A percentile compares a stretch with the other conserved stretches of the same genome.
Conservation (phyloP, 2,113 vertebrate genomes). For the Ptilorrhoa leucosticta region DNA sequence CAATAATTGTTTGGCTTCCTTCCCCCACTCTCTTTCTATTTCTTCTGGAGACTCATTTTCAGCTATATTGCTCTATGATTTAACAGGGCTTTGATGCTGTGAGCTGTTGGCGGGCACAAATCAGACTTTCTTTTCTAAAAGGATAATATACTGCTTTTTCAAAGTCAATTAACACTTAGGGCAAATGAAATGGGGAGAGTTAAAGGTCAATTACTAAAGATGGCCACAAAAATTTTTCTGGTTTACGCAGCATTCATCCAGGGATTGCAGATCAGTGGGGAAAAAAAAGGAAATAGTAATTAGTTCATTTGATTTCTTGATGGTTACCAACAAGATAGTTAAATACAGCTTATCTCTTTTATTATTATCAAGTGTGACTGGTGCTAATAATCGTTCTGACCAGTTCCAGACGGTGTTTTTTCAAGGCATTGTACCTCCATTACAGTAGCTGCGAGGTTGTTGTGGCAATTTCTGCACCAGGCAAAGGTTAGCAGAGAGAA, state of each 20-base stretch:
- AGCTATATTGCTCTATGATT: conserved; percentile 61
- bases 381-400: not conserved
- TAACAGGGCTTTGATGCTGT: conserved; percentile 72
- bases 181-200: conserved; percentile 75
- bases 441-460: not conserved
- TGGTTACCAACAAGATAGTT: conserved; percentile 61
- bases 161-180: conserved; percentile 83
- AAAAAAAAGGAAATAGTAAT: conserved; percentile 72
- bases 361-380: conserved; percentile 18
- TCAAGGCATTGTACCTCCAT: not conserved
- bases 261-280: conserved; percentile 61
- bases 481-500: not conserved
- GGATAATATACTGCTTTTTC: conserved; percentile 81
- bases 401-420: not conserved
- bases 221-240: conserved; percentile 61
- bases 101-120: conserved; percentile 72
- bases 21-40: conserved; percentile 32
- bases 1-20: not conserved
- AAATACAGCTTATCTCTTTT: conserved; percentile 61
- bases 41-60: conserved; percentile 61
- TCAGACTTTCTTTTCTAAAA: conserved; percentile 62
- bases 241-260: conserved; percentile 67
- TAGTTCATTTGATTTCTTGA: conserved; percentile 71
- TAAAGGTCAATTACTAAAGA: conserved; percentile 77
- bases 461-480: not conserved